phyloP scores from a whole-genome alignment of 1,140 invertebrate species.

The Drosophila burlai region DNA sequence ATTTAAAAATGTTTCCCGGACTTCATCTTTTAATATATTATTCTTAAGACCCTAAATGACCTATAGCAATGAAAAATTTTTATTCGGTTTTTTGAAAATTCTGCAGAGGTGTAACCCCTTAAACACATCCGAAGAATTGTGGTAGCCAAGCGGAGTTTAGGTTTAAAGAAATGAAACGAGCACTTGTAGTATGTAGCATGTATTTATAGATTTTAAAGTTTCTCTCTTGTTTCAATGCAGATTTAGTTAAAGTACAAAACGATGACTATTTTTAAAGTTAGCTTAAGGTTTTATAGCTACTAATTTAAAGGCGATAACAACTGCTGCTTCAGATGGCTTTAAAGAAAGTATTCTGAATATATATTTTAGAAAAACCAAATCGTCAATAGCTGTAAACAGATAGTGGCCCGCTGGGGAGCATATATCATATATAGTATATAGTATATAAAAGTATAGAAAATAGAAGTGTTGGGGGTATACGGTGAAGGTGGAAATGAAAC shows the following conservation, averaged over 20 bases:
- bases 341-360: slow-evolving; percentile 6
- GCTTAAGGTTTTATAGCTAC: slow-evolving; percentile 35
- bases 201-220: slow-evolving; percentile 64
- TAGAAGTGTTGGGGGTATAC: slow-evolving; percentile 11
- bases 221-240: slow-evolving; percentile 52
- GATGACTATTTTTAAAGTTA: slow-evolving; percentile 46
- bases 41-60: too few relatives aligned
- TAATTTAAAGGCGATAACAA: slow-evolving; percentile 35
- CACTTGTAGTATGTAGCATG: slow-evolving; percentile 49
- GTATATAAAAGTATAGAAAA: slow-evolving; percentile 36
- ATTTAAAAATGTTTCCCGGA: too few relatives aligned
- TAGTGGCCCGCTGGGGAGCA: slow-evolving; percentile 6
- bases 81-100: too few relatives aligned
- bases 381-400: slow-evolving; percentile 1
- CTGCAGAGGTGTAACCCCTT: too few relatives aligned
- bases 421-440: slow-evolving; percentile 7
- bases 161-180: slow-evolving; percentile 9
- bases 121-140: neutral
- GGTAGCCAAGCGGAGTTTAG: neutral
- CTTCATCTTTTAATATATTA: too few relatives aligned
- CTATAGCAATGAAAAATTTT: too few relatives aligned
- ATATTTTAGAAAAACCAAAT: slow-evolving; percentile 7
- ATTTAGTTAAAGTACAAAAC: slow-evolving; percentile 63
- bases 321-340: slow-evolving; percentile 38
- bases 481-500: slow-evolving; percentile 36